A percentile compares a stretch with the other conserved stretches of the same genome.
These are phyloP conservation scores for Vesta saturnalis DNA, from an alignment of 2,888 invertebrate genomes.

Conservation along the genomic window DNA sequence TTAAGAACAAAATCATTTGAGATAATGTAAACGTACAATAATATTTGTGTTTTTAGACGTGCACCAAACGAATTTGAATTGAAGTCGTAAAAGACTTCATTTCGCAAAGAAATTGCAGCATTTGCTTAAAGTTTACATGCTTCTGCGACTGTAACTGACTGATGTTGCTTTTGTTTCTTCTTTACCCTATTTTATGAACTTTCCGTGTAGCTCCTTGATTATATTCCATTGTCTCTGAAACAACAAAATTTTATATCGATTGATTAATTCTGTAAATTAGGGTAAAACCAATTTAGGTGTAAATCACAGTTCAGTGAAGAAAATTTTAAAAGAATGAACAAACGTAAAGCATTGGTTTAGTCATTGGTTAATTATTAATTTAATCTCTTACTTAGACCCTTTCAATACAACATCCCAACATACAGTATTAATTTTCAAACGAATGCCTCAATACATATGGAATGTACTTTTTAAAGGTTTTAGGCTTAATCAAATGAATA, in stretches of 20 bases:
- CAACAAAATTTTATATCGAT: background rate
- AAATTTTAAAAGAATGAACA: background rate
- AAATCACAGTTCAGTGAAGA: background rate
- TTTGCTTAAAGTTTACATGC: conserved; percentile 53
- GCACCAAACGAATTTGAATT: conserved; percentile 46
- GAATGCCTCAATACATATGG: background rate
- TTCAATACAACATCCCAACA: too few relatives aligned
- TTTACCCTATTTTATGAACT: conserved; percentile 50
- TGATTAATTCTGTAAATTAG: background rate
- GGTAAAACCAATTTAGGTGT: background rate
- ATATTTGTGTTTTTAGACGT: conserved; percentile 4
- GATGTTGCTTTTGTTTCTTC: conserved; percentile 53
- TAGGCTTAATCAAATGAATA: too few relatives aligned
- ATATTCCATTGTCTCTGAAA: background rate
- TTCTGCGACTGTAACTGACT: conserved; percentile 52
- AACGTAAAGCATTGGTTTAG: background rate
- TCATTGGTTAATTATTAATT: background rate
- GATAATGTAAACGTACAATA: conserved; percentile 8
- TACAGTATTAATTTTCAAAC: background rate
- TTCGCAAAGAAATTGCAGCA: conserved; percentile 54
- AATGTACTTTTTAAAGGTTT: too few relatives aligned
- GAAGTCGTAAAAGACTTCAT: conserved; percentile 48
- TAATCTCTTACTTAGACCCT: background rate
- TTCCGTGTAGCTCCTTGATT: conserved; percentile 44
- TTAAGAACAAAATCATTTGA: background rate